Conservation (phyloP, 1,140 invertebrate species). For the Aphelenchoides besseyi region DNA sequence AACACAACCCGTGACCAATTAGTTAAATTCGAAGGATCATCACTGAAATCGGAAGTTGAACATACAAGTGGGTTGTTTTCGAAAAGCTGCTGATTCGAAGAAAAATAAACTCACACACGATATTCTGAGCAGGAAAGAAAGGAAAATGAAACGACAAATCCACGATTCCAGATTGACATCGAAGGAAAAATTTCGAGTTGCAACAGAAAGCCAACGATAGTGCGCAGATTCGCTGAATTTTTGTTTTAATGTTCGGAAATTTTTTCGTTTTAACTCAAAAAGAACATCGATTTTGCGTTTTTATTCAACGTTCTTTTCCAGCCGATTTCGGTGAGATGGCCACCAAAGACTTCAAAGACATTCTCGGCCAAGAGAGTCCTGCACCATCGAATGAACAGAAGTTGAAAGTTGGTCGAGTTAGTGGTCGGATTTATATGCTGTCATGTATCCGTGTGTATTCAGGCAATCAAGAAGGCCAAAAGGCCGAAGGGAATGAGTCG, state of each 20-base stretch:
- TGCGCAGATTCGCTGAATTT: background rate
- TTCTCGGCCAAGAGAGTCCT: background rate
- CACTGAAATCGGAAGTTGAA: background rate
- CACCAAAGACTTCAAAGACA: conserved; percentile 6
- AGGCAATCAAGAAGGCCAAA: conserved; percentile 29
- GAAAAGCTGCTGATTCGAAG: background rate
- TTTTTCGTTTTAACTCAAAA: background rate
- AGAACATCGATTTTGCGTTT: background rate
- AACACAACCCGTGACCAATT: background rate
- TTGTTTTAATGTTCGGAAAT: conserved; percentile 1
- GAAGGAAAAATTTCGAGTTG: background rate
- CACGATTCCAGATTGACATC: too few species aligned
- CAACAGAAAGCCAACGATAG: too few species aligned
- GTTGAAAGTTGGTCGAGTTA: background rate
- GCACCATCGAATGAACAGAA: background rate
- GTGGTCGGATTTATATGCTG: background rate
- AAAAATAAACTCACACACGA: background rate
- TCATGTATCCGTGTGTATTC: conserved; percentile 18
- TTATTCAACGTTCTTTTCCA: background rate
- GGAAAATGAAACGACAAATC: background rate
- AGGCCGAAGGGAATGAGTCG: conserved; percentile 40
- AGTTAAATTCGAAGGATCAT: background rate
- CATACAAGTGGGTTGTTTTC: background rate
- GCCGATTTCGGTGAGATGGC: background rate
- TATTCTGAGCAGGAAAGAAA: background rate